Percentiles rank a stretch among this genome's conserved stretches.
Conservation (phyloP, 1,140 invertebrate species). For the Cydia pomonella region DNA sequence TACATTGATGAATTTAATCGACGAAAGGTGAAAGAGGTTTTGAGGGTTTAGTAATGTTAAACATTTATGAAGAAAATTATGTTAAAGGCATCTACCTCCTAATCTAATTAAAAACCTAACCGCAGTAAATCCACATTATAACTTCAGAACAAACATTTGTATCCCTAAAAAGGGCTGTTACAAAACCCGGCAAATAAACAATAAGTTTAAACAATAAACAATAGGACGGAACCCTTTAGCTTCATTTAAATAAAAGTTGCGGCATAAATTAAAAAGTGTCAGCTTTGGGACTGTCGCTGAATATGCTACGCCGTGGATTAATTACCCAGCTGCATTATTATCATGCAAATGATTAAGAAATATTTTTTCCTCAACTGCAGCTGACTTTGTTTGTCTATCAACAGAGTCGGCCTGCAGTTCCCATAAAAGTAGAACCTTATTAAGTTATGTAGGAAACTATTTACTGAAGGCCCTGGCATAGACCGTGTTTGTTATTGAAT, state of each 20-base stretch:
- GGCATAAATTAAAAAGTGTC: conserved; percentile 28
- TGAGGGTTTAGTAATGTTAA: not conserved
- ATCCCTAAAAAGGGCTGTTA: conserved; percentile 25
- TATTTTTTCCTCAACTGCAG: not conserved
- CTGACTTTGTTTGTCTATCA: not conserved
- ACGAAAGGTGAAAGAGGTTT: not conserved
- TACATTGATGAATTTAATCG: too few species aligned
- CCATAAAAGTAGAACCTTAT: not conserved
- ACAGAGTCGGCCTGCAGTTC: not conserved
- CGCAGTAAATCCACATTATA: conserved; percentile 29
- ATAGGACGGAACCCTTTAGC: conserved; percentile 20
- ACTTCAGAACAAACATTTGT: conserved; percentile 28
- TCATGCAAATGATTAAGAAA: not conserved
- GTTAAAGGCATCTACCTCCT: not conserved
- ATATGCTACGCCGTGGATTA: not conserved
- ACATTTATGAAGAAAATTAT: not conserved
- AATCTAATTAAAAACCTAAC: conserved; percentile 28
- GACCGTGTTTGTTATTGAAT: too few species aligned
- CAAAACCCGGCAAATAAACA: conserved; percentile 14
- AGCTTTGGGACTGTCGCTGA: not conserved
- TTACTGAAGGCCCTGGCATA: too few species aligned
- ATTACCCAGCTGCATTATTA: not conserved
- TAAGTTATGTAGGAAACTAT: too few species aligned
- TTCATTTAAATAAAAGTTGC: conserved; percentile 31
- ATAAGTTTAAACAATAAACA: conserved; percentile 33